phyloP scores from a whole-genome alignment of 2,113 vertebrate species.

The Phainopepla nitens region DNA sequence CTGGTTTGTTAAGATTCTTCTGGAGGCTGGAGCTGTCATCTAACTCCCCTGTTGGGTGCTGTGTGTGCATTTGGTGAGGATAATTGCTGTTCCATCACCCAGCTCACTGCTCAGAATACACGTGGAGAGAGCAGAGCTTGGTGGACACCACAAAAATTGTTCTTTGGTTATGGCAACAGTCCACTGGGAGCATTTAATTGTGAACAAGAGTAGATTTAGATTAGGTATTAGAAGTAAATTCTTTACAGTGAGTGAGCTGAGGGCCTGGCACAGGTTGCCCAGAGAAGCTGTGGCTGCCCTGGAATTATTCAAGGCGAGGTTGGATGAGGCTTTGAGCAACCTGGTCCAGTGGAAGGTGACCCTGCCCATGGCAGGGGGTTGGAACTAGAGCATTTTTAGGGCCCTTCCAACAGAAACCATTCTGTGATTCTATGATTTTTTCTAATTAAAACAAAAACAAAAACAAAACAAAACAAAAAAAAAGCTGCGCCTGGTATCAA shows the following conservation, averaged over 20 bases:
- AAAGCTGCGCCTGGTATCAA: not conserved
- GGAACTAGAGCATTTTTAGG: not conserved
- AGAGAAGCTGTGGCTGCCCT: not conserved
- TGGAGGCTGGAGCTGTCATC: not conserved
- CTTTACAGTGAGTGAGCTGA: not conserved
- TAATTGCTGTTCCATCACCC: not conserved
- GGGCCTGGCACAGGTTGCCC: not conserved
- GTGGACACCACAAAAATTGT: not conserved
- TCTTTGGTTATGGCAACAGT: not conserved
- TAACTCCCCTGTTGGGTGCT: not conserved
- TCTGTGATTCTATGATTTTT: not conserved
- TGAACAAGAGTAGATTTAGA: not conserved
- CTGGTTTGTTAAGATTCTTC: not conserved
- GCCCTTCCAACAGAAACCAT: not conserved
- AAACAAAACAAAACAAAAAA: no score
- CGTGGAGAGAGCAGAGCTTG: not conserved
- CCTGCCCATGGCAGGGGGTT: not conserved
- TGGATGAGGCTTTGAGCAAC: not conserved
- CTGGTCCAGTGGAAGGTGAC: accelerated
- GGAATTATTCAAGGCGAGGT: not conserved
- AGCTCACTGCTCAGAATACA: not conserved
- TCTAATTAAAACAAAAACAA: not conserved
- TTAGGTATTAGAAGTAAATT: not conserved
- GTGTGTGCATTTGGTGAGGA: accelerated
- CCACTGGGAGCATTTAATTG: not conserved